A percentile compares a stretch with the other conserved stretches of the same genome.
Conservation (phyloP, 2,797 vertebrate genomes). For the Acanthopagrus latus region DNA sequence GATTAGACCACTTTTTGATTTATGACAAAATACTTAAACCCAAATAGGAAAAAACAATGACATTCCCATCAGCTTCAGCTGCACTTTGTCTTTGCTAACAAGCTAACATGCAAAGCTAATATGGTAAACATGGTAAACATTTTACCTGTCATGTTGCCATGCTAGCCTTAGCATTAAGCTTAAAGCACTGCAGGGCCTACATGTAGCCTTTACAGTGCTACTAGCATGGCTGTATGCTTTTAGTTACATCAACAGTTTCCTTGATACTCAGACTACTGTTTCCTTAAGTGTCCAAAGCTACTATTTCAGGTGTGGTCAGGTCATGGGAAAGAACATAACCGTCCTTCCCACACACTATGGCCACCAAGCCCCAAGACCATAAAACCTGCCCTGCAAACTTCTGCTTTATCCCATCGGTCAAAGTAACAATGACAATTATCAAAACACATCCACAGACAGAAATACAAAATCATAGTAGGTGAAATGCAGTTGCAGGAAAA, state of each 20-base stretch:
- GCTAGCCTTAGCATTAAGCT: neutral
- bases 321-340: slow-evolving; percentile 2
- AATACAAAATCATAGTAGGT: neutral
- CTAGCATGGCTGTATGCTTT: neutral
- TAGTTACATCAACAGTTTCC: neutral
- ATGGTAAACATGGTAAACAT: neutral
- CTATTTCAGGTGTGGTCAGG: neutral
- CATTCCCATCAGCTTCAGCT: neutral
- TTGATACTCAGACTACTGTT: neutral
- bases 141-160: neutral
- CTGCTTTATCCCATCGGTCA: neutral
- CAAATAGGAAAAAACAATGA: neutral
- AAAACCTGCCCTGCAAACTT: slow-evolving; percentile 4
- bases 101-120: neutral
- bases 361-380: slow-evolving; percentile 26
- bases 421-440: neutral
- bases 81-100: neutral
- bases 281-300: neutral
- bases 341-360: slow-evolving; percentile 1
- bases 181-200: neutral
- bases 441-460: neutral
- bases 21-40: neutral
- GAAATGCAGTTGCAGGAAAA: neutral
- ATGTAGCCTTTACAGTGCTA: neutral
- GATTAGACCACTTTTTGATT: neutral